Evolutionary conservation across 1,140 invertebrate genomes (phyloP), one percentile per base, ranked within the genome.

Genomic region (Bicyclus anynana): DNA sequence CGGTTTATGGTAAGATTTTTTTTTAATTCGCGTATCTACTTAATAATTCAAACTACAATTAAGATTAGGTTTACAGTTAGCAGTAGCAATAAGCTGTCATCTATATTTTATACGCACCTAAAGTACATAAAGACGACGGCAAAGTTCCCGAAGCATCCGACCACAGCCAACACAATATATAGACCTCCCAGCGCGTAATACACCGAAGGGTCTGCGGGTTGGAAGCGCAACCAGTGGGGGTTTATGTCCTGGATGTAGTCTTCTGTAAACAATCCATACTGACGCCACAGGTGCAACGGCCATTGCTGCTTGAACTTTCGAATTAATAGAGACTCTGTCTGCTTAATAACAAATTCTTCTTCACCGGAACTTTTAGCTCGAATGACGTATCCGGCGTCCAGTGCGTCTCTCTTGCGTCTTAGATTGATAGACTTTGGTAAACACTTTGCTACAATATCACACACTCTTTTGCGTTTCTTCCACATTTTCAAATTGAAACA

Each of bases 181-280:
- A 93, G 49, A 1, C 74, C 74, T 2, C 89, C 93, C 40, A 94
- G 76, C 0, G 83, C 74, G 62, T 92, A 91, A 56, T 93, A 91
- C 12, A 89, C 68, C 1, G 59, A 64, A n/a, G 89, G 81, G 5
- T 74, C 61, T 0, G 92, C 91, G 2, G 92, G 92, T 6, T 89
- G 79, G 67, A 93, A 94, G 54, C 89, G 71, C 59, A 94, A 67
- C 93, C 93, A 94, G 69, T 93, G 92, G 0, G 83, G 67, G 73
- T 94, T 93, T 33, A 94, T 92, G 10, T 87, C 71, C 7, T 83
- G 66, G 33, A 93, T 79, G 61, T 91, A 92, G 14, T 90, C 89
- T 12, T 91, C 89, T 13, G 86, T 86, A 52, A 92, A 92, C 49
- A 88, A 77, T 5, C 90, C 90, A 27, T 79, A 71, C 10, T 66